These are phyloP conservation scores for Vombatus ursinus DNA, from an alignment of 2,113 vertebrate species.

Conservation along the genomic window DNA sequence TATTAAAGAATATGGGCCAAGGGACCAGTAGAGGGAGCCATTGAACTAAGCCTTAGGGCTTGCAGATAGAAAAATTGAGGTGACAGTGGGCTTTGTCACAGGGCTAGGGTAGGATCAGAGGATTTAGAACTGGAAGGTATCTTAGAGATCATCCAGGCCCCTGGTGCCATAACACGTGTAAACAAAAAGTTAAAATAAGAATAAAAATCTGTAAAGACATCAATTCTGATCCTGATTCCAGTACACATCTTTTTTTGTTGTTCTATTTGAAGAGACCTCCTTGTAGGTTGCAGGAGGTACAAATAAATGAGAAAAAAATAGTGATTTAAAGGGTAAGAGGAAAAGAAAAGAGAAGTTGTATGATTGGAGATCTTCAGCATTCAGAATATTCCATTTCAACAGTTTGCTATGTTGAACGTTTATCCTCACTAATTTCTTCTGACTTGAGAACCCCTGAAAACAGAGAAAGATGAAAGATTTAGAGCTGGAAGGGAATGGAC, in stretches of 20 bases:
- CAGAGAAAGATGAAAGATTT: background rate
- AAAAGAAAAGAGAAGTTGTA: background rate
- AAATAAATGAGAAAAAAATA: no score
- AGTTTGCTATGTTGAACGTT: background rate
- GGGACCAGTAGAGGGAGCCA: background rate
- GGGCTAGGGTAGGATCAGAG: background rate
- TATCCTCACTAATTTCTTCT: background rate
- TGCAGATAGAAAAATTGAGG: background rate
- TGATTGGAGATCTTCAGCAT: background rate
- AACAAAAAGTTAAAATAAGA: background rate
- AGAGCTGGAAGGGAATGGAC: background rate
- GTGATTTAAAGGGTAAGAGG: background rate
- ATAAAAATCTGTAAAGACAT: background rate
- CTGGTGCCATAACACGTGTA: background rate
- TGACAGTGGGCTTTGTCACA: background rate
- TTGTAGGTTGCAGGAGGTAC: no score
- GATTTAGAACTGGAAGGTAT: background rate
- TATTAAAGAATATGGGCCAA: background rate
- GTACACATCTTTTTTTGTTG: background rate
- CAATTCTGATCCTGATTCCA: background rate
- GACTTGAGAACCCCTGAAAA: background rate
- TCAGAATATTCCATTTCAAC: background rate
- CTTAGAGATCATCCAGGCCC: background rate
- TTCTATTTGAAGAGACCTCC: background rate
- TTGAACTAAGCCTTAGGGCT: background rate